Evolutionary conservation across 2,797 vertebrate species (phyloP).

Genomic region (Pseudopleuronectes americanus): DNA sequence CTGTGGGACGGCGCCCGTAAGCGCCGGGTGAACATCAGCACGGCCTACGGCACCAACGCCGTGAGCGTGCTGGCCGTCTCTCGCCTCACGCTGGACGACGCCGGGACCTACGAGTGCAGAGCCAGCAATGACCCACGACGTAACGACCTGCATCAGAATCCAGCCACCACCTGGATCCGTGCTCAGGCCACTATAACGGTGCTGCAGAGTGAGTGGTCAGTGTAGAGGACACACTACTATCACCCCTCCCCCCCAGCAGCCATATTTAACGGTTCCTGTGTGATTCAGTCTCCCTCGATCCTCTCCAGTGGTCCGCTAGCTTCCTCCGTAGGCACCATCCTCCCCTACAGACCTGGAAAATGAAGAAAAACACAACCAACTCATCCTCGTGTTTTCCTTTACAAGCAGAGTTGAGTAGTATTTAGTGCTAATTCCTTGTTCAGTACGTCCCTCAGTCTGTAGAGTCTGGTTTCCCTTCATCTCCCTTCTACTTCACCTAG

Average conservation of each 20-base stretch:
- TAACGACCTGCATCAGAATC: slow-evolving; percentile 95
- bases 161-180: slow-evolving; percentile 96
- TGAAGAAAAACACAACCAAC: slow-evolving; percentile 24
- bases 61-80: slow-evolving; percentile 92
- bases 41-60: slow-evolving; percentile 91
- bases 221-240: slow-evolving; percentile 37
- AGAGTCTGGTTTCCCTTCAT: slow-evolving; percentile 12
- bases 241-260: slow-evolving; percentile 16
- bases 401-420: slow-evolving; percentile 19
- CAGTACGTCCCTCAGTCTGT: slow-evolving; percentile 16
- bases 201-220: slow-evolving; percentile 96
- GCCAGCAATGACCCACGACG: slow-evolving; percentile 97
- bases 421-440: slow-evolving; percentile 17
- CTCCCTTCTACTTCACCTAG: slow-evolving; percentile 6
- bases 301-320: slow-evolving; percentile 49
- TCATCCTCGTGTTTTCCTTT: slow-evolving; percentile 20
- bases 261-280: slow-evolving; percentile 27
- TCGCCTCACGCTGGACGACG: slow-evolving; percentile 91
- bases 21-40: slow-evolving; percentile 92
- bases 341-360: slow-evolving; percentile 35
- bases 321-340: slow-evolving; percentile 49
- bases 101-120: slow-evolving; percentile 97
- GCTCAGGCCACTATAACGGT: slow-evolving; percentile 96
- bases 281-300: slow-evolving; percentile 54
- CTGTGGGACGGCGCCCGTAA: slow-evolving; percentile 94